Evolutionary conservation across 2,113 vertebrate species (phyloP), one percentile per base, ranked within the genome.

Genomic region (Datnioides undecimradiatus): DNA sequence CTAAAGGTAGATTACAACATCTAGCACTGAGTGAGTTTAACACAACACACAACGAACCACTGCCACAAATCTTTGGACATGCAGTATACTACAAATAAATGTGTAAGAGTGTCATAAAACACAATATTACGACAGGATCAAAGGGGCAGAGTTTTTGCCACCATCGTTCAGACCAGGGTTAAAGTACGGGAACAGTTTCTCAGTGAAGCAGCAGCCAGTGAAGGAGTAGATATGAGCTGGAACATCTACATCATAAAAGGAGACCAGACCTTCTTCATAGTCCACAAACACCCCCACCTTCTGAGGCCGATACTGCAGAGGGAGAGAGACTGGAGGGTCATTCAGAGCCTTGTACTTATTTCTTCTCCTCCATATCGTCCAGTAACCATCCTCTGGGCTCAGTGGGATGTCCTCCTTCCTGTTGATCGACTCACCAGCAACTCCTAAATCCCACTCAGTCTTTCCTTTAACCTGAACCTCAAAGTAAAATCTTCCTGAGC

Each of bases 221-320:
- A 72, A 79, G 49, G 31, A 70, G 79, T 64, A 70, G 58, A 76
- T 70, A 0, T 71, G 49, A 76, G 21, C 79, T 69, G 79, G 46
- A 69, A 57, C 23, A 13, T 54, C 71, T 19, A 62, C 46, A 3
- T 81, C 64, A 63, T 72, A 49, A n/a, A 79, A 65, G 41, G 59
- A 79, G 76, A 79, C 76, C 67, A 79, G 46, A 60, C 76, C 58
- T 48, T 64, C 58, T 27, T 79, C 49, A 60, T 79, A 64, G 29
- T 64, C 67, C 48, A 79, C 76, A 71, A 79, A 70, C 66, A 77
- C 65, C 41, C 75, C 76, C 76, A 79, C 67, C 57, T 63, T 71
- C 36, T 63, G 11, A 62, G 66, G 76, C 12, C 0, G 31, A 33
- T 60, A 43, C 78, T 21, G 41, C 48, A 70, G 23, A 41, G 31